Conservation (phyloP, 2,888 invertebrate species). For the Coleophora flavipennella region DNA sequence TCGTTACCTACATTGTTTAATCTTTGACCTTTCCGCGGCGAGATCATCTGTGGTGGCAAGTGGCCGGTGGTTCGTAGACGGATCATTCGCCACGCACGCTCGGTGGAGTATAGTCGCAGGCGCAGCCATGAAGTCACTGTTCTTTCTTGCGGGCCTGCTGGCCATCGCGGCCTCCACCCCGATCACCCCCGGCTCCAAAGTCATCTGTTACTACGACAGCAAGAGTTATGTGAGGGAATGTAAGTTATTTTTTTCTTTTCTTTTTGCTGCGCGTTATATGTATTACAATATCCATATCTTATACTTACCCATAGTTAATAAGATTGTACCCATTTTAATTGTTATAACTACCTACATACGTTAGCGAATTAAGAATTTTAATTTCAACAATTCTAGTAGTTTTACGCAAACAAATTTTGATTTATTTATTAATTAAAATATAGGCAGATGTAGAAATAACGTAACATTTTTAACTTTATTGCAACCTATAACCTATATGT, state of each 20-base stretch:
- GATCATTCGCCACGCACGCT: conserved; percentile 50
- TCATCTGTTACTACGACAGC: conserved; percentile 82
- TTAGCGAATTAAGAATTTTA: too few species aligned
- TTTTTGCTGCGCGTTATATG: conserved; percentile 30
- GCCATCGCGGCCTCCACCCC: conserved; percentile 46
- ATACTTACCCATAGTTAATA: too few species aligned
- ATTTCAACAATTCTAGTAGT: too few species aligned
- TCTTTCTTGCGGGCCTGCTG: conserved; percentile 39
- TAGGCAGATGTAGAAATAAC: too few species aligned
- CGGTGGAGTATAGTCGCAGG: conserved; percentile 37
- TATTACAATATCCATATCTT: background rate
- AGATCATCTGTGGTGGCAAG: conserved; percentile 15
- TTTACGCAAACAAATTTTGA: too few species aligned
- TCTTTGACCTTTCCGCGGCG: conserved; percentile 37
- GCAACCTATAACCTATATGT: too few species aligned
- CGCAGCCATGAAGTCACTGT: conserved; percentile 38
- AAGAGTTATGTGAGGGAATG: conserved; percentile 78
- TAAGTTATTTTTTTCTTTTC: conserved; percentile 46
- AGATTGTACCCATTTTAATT: too few species aligned
- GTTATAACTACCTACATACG: too few species aligned
- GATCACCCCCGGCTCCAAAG: conserved; percentile 66
- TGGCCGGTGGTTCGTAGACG: conserved; percentile 14
- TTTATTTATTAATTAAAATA: too few species aligned
- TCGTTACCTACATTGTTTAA: conserved; percentile 19
- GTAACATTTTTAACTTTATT: too few species aligned